phyloP scores from a whole-genome alignment of 2,797 vertebrate species.

The Gobionotothen gibberifrons region DNA sequence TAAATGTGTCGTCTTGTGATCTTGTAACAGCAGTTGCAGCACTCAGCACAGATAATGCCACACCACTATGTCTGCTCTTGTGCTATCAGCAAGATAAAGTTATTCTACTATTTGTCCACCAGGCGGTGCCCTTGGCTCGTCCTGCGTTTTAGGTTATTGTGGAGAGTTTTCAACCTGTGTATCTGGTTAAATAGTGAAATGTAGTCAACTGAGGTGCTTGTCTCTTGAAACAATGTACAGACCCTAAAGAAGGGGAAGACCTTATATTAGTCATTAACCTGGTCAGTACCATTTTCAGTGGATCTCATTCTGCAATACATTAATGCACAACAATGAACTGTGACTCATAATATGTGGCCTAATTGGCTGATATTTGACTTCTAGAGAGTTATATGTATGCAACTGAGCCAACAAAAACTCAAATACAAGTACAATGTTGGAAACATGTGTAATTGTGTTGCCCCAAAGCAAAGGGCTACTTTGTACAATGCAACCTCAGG shows the following conservation, averaged over 20 bases:
- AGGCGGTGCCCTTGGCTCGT: slow-evolving; percentile 30
- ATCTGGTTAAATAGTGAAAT: not conserved
- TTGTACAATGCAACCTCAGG: slow-evolving; percentile 10
- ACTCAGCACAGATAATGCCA: not conserved
- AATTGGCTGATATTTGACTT: too few species aligned
- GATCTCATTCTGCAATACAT: not conserved
- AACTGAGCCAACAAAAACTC: not conserved
- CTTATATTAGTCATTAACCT: not conserved
- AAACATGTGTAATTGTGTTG: not conserved
- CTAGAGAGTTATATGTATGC: not conserved
- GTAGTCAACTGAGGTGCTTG: not conserved
- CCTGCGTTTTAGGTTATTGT: not conserved
- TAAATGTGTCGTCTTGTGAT: not conserved
- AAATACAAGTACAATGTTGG: not conserved
- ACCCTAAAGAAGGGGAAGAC: not conserved
- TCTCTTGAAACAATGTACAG: not conserved
- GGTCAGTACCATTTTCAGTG: not conserved
- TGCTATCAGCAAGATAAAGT: not conserved
- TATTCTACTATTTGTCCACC: slow-evolving; percentile 37
- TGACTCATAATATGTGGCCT: too few species aligned
- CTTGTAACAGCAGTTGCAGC: not conserved
- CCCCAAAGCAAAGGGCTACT: not conserved
- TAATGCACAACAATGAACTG: not conserved
- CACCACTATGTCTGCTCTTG: not conserved
- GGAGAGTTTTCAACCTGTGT: not conserved